Conservation (phyloP, 92 coral and sea anemone species). For the Porites evermanni region DNA sequence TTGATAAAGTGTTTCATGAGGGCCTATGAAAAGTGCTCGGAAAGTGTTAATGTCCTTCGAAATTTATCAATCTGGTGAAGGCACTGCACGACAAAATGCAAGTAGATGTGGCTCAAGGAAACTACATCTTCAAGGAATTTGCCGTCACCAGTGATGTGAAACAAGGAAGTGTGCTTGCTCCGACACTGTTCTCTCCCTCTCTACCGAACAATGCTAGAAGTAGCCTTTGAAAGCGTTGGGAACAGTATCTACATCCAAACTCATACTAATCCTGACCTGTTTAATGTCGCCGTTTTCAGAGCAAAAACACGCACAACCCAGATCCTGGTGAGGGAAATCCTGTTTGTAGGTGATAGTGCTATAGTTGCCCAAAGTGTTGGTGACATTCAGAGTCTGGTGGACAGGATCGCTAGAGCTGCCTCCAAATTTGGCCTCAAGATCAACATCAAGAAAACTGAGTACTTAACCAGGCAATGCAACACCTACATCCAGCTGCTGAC, state of each 20-base stretch:
- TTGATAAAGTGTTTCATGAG: not conserved
- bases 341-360: slow-evolving; percentile 26
- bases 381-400: not conserved
- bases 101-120: too few species aligned
- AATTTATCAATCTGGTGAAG: slow-evolving; percentile 30
- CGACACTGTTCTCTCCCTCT: slow-evolving; percentile 24
- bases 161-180: slow-evolving; percentile 49
- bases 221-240: slow-evolving; percentile 26
- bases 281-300: slow-evolving; percentile 33
- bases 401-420: slow-evolving; percentile 33
- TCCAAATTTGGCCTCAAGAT: slow-evolving; percentile 37
- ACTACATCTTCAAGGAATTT: not conserved
- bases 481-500: too few species aligned
- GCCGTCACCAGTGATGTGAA: slow-evolving; percentile 25
- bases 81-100: slow-evolving; percentile 2
- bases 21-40: not conserved
- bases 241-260: slow-evolving; percentile 42
- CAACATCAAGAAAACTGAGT: slow-evolving; percentile 63
- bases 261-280: slow-evolving; percentile 31
- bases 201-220: slow-evolving; percentile 37
- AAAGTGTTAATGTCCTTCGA: slow-evolving; percentile 47
- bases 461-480: not conserved
- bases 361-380: slow-evolving; percentile 23
- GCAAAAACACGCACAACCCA: slow-evolving; percentile 31
- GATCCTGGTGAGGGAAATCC: slow-evolving; percentile 15